These are phyloP conservation scores for Oophaga pumilio DNA, from an alignment of 2,113 vertebrate species.

Conservation along the genomic window DNA sequence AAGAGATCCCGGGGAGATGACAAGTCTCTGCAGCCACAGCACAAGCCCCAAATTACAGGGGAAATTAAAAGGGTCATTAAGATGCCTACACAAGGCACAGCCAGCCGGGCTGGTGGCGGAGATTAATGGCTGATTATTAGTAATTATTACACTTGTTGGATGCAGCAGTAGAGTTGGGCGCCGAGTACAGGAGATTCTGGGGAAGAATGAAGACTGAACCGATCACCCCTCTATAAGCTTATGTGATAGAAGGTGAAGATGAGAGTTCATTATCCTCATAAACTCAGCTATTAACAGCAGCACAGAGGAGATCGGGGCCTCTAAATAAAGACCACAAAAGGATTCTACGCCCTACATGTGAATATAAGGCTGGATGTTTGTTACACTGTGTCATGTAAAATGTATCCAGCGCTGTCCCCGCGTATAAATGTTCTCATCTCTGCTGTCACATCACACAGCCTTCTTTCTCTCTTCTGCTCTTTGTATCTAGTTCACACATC, in stretches of 20 bases:
- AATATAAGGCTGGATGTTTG: no score
- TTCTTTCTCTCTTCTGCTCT: not conserved
- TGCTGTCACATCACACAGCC: not conserved
- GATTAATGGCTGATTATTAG: slow-evolving; percentile 5
- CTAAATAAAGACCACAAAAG: no score
- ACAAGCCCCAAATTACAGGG: not conserved
- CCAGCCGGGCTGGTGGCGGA: no score
- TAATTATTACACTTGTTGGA: slow-evolving; percentile 8
- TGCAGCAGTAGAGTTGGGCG: no score
- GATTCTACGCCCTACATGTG: no score
- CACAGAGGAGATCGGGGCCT: no score
- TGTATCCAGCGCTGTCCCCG: no score
- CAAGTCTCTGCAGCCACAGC: slow-evolving; percentile 64
- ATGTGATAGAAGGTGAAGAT: no score
- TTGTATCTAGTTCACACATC: not conserved
- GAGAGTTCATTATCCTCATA: no score
- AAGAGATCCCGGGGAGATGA: slow-evolving; percentile 73
- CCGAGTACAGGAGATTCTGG: not conserved
- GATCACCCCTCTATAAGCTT: not conserved
- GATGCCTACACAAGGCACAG: slow-evolving; percentile 2
- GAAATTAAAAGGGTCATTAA: slow-evolving; percentile 27
- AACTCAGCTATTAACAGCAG: no score
- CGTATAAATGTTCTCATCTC: not conserved
- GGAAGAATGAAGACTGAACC: not conserved
- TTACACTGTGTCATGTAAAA: no score